Percentiles rank a stretch among this genome's conserved stretches.
Conservation (phyloP, 2,888 invertebrate genomes). For the Pristionchus japonicus region DNA sequence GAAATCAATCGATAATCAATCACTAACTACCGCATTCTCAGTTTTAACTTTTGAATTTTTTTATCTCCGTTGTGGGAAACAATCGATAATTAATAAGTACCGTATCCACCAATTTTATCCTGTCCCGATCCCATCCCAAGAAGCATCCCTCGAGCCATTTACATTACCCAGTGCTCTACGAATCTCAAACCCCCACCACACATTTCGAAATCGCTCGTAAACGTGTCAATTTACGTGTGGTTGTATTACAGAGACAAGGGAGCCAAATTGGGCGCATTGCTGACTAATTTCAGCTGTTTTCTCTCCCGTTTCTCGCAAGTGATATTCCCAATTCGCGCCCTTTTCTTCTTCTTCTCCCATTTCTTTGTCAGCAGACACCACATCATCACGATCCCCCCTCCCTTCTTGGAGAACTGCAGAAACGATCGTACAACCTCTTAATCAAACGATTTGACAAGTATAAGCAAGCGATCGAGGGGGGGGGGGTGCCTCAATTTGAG, state of each 20-base stretch:
- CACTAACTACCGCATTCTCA: neutral
- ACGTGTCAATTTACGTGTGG: neutral
- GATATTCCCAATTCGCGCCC: neutral
- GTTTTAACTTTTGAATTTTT: neutral
- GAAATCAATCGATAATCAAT: neutral
- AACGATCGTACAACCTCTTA: neutral
- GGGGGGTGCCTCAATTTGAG: no score
- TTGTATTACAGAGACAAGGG: neutral
- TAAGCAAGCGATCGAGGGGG: no score
- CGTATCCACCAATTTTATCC: neutral
- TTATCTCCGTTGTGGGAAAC: neutral
- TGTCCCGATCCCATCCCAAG: no score
- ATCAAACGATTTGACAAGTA: no score
- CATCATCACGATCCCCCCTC: neutral
- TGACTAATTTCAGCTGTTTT: neutral
- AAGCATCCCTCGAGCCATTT: no score
- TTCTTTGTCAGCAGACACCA: neutral
- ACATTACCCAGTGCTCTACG: no score
- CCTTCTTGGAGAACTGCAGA: no score
- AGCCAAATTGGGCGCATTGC: neutral
- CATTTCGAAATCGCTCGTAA: constrained; percentile 14
- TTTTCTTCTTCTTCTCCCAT: neutral
- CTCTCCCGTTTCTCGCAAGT: neutral
- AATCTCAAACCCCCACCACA: neutral
- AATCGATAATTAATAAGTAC: neutral